Conservation (phyloP, 23 tunicate genomes). For the Pegea sp. region DNA sequence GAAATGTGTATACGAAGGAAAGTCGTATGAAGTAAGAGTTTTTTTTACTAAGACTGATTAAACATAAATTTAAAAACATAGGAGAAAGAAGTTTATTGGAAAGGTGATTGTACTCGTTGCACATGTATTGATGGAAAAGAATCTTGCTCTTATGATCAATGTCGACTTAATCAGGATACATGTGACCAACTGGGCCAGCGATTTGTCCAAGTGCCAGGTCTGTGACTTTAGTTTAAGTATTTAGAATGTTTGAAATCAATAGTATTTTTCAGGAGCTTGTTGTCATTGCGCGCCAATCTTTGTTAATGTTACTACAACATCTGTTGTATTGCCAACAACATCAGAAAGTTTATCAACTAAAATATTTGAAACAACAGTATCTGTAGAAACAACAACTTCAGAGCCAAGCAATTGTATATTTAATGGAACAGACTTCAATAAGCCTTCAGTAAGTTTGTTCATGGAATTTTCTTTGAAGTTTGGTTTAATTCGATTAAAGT, state of each 20-base stretch:
- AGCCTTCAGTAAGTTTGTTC: conserved; percentile 23
- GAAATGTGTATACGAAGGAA: conserved; percentile 22
- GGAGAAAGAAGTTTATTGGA: conserved; percentile 66
- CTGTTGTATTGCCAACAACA: conserved; percentile 1
- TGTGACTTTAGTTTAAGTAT: not conserved
- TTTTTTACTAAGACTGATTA: not conserved
- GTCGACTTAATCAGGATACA: conserved; percentile 34
- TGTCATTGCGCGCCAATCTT: conserved; percentile 65
- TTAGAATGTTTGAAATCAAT: not conserved
- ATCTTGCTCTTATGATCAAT: conserved; percentile 24
- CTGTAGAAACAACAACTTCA: conserved; percentile 1
- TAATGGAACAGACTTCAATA: conserved; percentile 49
- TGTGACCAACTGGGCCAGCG: conserved; percentile 54
- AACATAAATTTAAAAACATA: conserved; percentile 5
- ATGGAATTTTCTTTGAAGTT: not conserved
- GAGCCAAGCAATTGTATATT: conserved; percentile 32
- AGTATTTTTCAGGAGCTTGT: conserved; percentile 32
- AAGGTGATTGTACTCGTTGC: conserved; percentile 51
- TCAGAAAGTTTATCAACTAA: conserved; percentile 1
- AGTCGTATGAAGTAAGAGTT: conserved; percentile 9
- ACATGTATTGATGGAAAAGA: conserved; percentile 55
- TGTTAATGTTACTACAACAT: conserved; percentile 30
- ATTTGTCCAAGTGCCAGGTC: conserved; percentile 48
- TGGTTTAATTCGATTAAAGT: too few relatives aligned
- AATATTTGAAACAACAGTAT: not conserved